Evolutionary conservation across 2,113 vertebrate genomes (phyloP).

Genomic region (western clawed frog (Xenopus tropicalis)): DNA sequence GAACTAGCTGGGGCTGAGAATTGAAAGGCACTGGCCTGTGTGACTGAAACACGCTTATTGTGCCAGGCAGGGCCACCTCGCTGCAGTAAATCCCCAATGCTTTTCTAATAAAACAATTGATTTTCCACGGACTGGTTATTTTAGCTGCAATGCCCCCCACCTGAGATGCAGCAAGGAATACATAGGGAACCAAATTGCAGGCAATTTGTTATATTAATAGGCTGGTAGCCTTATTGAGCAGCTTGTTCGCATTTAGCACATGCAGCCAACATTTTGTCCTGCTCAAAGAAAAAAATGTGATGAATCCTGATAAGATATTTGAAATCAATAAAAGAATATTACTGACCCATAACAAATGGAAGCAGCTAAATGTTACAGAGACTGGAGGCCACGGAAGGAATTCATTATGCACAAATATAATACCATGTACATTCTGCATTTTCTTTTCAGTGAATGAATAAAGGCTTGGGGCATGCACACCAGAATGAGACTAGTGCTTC

Average conservation of each 20-base stretch:
- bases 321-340: conserved; percentile 17
- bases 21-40: too few species aligned
- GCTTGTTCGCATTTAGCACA: conserved; percentile 2
- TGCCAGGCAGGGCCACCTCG: neutral
- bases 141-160: neutral
- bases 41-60: conserved; percentile 22
- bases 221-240: neutral
- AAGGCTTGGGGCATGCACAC: too few species aligned
- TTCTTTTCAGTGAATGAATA: too few species aligned
- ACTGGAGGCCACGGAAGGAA: neutral
- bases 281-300: neutral
- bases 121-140: conserved; percentile 12
- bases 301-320: conserved; percentile 1
- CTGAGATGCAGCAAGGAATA: neutral
- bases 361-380: neutral
- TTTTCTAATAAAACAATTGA: conserved; percentile 5
- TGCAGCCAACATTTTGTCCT: neutral
- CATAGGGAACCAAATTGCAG: neutral
- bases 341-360: neutral
- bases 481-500: too few species aligned
- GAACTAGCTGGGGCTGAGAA: neutral
- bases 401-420: neutral
- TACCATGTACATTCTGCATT: too few species aligned
- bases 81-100: neutral
- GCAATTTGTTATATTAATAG: conserved; percentile 29